phyloP scores from a whole-genome alignment of 1,140 invertebrate species.

The Hirudo medicinalis region DNA sequence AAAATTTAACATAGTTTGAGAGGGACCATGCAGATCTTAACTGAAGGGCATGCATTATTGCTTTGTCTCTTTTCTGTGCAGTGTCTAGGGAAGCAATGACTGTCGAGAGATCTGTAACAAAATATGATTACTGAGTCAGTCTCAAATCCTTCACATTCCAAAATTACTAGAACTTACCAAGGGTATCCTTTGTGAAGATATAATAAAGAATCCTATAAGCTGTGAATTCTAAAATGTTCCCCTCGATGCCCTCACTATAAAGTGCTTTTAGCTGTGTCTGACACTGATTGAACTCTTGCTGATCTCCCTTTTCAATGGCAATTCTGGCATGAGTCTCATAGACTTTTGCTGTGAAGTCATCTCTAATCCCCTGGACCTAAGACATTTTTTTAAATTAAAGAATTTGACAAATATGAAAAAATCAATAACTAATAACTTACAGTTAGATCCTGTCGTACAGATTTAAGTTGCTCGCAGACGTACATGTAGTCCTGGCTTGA shows the following conservation, averaged over 20 bases:
- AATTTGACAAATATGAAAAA: not conserved
- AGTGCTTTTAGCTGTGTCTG: constrained; percentile 90
- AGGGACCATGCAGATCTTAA: constrained; percentile 78
- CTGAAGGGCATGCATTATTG: constrained; percentile 69
- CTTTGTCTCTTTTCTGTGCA: constrained; percentile 70
- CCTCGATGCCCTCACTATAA: constrained; percentile 40
- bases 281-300: constrained; percentile 97
- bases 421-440: constrained; percentile 50
- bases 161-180: constrained; percentile 16
- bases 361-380: constrained; percentile 82
- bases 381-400: constrained; percentile 19
- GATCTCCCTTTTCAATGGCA: constrained; percentile 88
- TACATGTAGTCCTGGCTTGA: constrained; percentile 81
- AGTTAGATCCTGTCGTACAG: constrained; percentile 92
- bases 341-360: constrained; percentile 83
- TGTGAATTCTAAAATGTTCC: constrained; percentile 62
- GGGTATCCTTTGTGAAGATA: constrained; percentile 77
- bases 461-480: constrained; percentile 94
- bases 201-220: constrained; percentile 91
- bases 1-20: constrained; percentile 79
- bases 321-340: constrained; percentile 96
- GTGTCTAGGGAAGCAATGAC: constrained; percentile 57
- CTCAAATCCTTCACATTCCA: not conserved
- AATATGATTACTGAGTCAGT: constrained; percentile 10
- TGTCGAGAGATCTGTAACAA: not conserved